phyloP scores from a whole-genome alignment of 2,888 invertebrate genomes.

The Hypselothyrea guttata region DNA sequence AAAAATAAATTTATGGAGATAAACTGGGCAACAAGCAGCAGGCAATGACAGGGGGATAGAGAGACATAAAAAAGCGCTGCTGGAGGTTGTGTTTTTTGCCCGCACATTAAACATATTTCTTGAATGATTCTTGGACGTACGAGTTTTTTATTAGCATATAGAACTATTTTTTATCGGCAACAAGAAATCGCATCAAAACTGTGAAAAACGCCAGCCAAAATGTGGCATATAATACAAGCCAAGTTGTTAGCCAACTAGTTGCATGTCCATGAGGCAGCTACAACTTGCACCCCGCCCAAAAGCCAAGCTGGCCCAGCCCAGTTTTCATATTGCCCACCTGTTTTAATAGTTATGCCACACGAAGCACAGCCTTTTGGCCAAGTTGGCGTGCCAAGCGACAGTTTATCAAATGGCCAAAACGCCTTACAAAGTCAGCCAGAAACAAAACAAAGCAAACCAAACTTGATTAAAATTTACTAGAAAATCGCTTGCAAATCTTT shows the following conservation, averaged over 20 bases:
- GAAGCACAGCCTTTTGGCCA: slow-evolving; percentile 59
- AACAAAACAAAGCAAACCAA: slow-evolving; percentile 27
- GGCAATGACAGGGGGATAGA: background rate
- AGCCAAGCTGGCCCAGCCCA: slow-evolving; percentile 1
- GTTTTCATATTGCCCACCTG: slow-evolving; percentile 58
- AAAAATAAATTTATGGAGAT: slow-evolving; percentile 31
- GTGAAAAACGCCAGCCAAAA: slow-evolving; percentile 21
- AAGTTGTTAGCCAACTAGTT: slow-evolving; percentile 67
- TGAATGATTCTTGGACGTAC: slow-evolving; percentile 51
- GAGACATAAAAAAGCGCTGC: slow-evolving; percentile 13
- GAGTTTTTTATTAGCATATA: slow-evolving; percentile 71
- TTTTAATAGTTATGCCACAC: slow-evolving; percentile 68
- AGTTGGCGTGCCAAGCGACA: slow-evolving; percentile 59
- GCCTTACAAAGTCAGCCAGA: slow-evolving; percentile 24
- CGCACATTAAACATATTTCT: slow-evolving; percentile 26
- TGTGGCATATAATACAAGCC: background rate
- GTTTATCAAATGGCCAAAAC: slow-evolving; percentile 55
- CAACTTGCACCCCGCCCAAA: background rate
- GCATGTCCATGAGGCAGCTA: slow-evolving; percentile 32
- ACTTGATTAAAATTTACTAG: slow-evolving; percentile 63
- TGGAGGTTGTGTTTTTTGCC: background rate
- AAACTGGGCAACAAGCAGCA: too few relatives aligned
- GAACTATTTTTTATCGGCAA: slow-evolving; percentile 68
- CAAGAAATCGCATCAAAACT: slow-evolving; percentile 56
- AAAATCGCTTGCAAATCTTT: slow-evolving; percentile 23